These are phyloP conservation scores for Trachemys scripta DNA, from an alignment of 2,113 vertebrate genomes.

Conservation along the genomic window DNA sequence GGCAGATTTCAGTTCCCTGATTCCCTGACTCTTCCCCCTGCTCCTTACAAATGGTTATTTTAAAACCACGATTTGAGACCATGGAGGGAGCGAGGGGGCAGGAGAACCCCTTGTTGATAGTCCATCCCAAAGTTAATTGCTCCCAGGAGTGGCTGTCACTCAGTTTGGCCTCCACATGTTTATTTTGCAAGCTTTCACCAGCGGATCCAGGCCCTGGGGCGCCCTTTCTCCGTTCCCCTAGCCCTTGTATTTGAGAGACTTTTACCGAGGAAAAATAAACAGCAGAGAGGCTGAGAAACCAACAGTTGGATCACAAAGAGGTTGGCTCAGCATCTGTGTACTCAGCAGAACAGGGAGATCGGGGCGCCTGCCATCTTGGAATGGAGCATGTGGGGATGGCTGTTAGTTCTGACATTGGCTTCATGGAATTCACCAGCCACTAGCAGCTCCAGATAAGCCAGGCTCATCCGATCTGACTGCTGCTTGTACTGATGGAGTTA, in stretches of 20 bases:
- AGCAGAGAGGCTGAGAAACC: slow-evolving; percentile 47
- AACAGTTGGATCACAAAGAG: background rate
- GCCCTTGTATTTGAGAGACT: slow-evolving; percentile 60
- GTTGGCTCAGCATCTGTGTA: background rate
- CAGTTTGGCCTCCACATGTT: slow-evolving; percentile 33
- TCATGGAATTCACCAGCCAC: background rate
- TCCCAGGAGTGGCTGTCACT: slow-evolving; percentile 9
- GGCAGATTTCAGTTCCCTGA: background rate
- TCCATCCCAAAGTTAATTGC: slow-evolving; percentile 18
- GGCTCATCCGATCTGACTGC: background rate
- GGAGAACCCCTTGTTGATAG: background rate
- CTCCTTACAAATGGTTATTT: background rate
- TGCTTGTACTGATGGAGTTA: background rate
- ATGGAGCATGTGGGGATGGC: background rate
- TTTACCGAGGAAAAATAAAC: slow-evolving; percentile 72
- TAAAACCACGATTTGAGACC: background rate
- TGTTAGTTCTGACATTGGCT: background rate
- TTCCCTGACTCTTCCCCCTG: background rate
- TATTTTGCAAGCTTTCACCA: slow-evolving; percentile 62
- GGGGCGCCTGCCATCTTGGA: background rate
- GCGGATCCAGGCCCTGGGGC: slow-evolving; percentile 7
- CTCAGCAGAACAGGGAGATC: slow-evolving; percentile 6
- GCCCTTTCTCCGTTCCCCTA: background rate
- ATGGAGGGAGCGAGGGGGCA: background rate
- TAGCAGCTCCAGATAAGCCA: background rate